Evolutionary conservation across 2,888 invertebrate species (phyloP), one percentile per base, ranked within the genome.

Genomic region (Xanthia togata): DNA sequence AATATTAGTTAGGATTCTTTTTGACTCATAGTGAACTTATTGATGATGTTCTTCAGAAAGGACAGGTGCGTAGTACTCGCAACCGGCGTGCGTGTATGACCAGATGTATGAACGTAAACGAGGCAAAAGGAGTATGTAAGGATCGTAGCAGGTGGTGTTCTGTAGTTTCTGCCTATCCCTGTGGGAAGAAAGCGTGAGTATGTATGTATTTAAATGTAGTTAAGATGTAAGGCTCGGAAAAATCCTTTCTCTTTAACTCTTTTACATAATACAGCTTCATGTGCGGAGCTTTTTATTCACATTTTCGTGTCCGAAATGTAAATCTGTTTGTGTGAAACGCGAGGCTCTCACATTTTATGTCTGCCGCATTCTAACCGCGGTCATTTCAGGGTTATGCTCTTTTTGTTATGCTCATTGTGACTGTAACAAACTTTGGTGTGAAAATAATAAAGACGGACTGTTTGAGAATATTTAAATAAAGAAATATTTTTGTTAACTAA

Each of bases 341-440:
- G 31, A 53, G 31, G 26, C 26, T n/a, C 23, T n/a, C 35, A 26
- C 35, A 23, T 70, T 80, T 77, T 70, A 70, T 70, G 55, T 70
- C 20, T 44, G 26, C 55, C 57, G 67, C 68, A 69, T 60, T 77
- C 44, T 38, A 50, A 70, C 78, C 57, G 65, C 67, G 50, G 67
- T 26, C 35, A 78, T 83, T 77, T 47, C 5, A 41, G 4, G 57
- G 70, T 83, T 78, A 63, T n/a, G n/a, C 6, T 67, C 78, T 62
- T 77, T 64, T 50, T 76, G 41, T 47, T 2, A 44, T 38, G 41
- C 26, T 35, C 62, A 82, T 76, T 76, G 60, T 50, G 23, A 44
- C 6, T 60, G 59, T 60, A 5, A 26, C 44, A 26, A 67, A 79
- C 35, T 50, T 38, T 31, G 11, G 35, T 47, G 38, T 75, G n/a